Conservation (phyloP, 2,888 invertebrate genomes). For the Epirrhoe alternata region DNA sequence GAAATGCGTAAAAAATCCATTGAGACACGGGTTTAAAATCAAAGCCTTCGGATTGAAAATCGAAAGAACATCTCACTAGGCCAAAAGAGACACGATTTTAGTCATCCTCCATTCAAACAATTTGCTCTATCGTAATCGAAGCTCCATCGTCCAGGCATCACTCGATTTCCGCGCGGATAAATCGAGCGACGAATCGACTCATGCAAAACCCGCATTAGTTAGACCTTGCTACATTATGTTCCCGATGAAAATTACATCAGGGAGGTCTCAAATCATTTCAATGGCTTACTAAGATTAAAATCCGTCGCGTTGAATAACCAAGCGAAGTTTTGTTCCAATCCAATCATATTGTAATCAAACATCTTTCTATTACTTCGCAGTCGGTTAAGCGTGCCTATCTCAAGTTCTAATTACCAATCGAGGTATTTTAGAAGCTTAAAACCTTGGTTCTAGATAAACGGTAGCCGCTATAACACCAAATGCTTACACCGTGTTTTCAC, state of each 20-base stretch:
- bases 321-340: neutral
- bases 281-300: neutral
- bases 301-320: neutral
- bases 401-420: constrained; percentile 5
- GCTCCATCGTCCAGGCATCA: too few species aligned
- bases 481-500: too few species aligned
- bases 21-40: too few species aligned
- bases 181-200: neutral
- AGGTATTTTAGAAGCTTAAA: neutral
- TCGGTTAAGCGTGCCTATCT: neutral
- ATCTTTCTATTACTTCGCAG: neutral
- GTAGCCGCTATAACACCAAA: neutral
- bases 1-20: too few species aligned
- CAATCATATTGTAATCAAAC: neutral
- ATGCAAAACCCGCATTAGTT: neutral
- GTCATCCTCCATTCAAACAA: too few species aligned
- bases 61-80: too few species aligned
- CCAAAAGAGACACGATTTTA: too few species aligned
- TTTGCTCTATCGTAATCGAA: too few species aligned
- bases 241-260: neutral
- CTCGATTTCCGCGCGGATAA: neutral
- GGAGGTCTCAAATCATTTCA: neutral
- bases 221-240: neutral
- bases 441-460: neutral
- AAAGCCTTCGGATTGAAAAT: too few species aligned